Evolutionary conservation across 2,797 vertebrate species (phyloP).

Genomic region (Vultur gryphus): DNA sequence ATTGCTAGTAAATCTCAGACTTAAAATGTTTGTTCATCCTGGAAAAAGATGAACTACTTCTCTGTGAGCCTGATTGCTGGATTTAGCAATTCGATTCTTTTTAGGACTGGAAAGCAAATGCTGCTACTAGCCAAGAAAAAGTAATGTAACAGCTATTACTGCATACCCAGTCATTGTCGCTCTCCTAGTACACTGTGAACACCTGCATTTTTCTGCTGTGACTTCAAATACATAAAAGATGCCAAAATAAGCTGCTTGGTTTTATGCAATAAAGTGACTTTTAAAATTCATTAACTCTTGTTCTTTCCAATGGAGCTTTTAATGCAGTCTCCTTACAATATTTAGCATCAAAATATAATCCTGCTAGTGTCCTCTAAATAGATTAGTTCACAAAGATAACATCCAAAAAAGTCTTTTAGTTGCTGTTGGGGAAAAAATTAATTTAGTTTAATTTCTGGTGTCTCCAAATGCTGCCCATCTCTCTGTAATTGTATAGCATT

Average conservation of each 20-base stretch:
- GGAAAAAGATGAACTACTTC: background rate
- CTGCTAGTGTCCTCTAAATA: background rate
- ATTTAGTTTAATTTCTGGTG: slow-evolving; percentile 33
- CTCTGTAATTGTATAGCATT: slow-evolving; percentile 55
- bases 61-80: background rate
- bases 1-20: background rate
- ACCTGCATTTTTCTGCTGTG: background rate
- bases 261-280: background rate
- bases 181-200: background rate
- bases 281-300: background rate
- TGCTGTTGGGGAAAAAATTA: background rate
- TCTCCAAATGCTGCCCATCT: slow-evolving; percentile 32
- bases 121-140: background rate
- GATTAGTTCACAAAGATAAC: background rate
- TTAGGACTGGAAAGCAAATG: background rate
- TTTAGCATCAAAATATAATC: background rate
- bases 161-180: rapidly evolving
- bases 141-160: background rate
- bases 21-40: background rate
- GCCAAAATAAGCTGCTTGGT: background rate
- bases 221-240: background rate
- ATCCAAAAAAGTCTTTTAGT: background rate
- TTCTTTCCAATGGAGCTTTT: background rate
- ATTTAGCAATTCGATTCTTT: background rate
- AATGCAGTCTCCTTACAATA: background rate